Evolutionary conservation across 2,888 invertebrate genomes (phyloP).

Genomic region (Gerris lacustris): DNA sequence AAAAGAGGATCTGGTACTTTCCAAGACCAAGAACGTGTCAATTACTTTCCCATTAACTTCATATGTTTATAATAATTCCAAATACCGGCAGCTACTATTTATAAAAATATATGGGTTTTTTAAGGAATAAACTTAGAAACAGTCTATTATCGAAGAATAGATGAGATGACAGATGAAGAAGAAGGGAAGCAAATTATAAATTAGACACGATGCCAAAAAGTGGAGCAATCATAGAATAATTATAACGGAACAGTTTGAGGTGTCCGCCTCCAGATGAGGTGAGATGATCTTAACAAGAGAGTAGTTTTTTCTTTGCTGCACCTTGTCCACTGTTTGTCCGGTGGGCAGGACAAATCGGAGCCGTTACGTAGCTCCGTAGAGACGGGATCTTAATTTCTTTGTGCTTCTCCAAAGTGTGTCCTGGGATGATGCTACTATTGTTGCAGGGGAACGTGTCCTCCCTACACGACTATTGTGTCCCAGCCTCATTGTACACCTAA

Average conservation of each 20-base stretch:
- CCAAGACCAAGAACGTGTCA: too few relatives aligned
- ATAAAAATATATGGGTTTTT: too few relatives aligned
- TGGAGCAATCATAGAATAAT: constrained; percentile 1
- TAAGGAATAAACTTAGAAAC: too few relatives aligned
- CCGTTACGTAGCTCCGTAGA: background rate
- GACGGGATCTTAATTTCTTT: background rate
- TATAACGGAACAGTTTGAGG: background rate
- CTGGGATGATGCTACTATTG: constrained; percentile 3
- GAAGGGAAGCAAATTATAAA: background rate
- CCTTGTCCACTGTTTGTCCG: background rate
- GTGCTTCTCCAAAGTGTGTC: background rate
- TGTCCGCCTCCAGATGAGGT: background rate
- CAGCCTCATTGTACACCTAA: background rate
- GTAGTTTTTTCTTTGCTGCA: background rate
- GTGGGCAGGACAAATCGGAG: constrained; percentile 1
- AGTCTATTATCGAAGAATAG: background rate
- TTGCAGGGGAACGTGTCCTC: background rate
- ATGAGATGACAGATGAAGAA: background rate
- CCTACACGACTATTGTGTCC: background rate
- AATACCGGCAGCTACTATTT: too few relatives aligned
- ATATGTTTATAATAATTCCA: too few relatives aligned
- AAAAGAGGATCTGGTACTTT: too few relatives aligned
- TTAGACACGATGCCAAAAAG: constrained; percentile 3
- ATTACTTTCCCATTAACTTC: too few relatives aligned
- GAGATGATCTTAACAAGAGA: background rate